Evolutionary conservation across 2,113 vertebrate genomes (phyloP), one percentile per base, ranked within the genome.

Genomic region (Pomatostomus ruficeps): DNA sequence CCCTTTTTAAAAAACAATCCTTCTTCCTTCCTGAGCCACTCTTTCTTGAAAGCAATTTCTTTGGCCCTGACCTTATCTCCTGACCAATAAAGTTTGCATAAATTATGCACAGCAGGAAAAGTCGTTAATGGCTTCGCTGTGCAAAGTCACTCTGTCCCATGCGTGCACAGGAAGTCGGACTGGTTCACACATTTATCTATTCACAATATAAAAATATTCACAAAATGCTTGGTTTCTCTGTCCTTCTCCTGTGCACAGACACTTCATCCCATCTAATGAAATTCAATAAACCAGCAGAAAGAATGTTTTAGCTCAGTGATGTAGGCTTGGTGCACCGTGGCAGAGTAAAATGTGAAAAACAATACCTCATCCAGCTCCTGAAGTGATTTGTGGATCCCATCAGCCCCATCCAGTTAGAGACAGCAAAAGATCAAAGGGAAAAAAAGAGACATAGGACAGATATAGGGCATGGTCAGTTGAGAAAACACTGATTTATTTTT

Each of bases 341-440:
- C 93, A 85, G 83, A 93, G 82, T 40, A 89, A 98, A 93, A 95
- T 33, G 78, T 84, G 67, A 84, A 93, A 93, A 95, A 98, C 97
- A 96, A 97, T 99, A 99, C 99, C 99, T 99, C 99, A 97, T 99
- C 99, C 98, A 99, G 99, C 98, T 99, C 99, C 99, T 99, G 99
- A 97, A 95, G 97, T 97, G 97, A 98, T 97, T 98, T 97, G 98
- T 97, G 96, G 98, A 98, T 96, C 97, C 98, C 98, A 98, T 97
- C 98, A 96, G 98, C 97, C 98, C 98, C 98, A 97, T 98, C 98
- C 99, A 98, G 97, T 96, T 94, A 98, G 96, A 98, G 95, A 97
- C 89, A 98, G 97, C 97, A 93, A 93, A 96, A 96, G 83, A 89
- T 43, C 62, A 96, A 85, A 94, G 90, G 80, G 92, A 96, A 96